A percentile compares a stretch with the other conserved stretches of the same genome.
Evolutionary conservation across 2,797 vertebrate species (phyloP).

Genomic region (Eremophila alpestris): DNA sequence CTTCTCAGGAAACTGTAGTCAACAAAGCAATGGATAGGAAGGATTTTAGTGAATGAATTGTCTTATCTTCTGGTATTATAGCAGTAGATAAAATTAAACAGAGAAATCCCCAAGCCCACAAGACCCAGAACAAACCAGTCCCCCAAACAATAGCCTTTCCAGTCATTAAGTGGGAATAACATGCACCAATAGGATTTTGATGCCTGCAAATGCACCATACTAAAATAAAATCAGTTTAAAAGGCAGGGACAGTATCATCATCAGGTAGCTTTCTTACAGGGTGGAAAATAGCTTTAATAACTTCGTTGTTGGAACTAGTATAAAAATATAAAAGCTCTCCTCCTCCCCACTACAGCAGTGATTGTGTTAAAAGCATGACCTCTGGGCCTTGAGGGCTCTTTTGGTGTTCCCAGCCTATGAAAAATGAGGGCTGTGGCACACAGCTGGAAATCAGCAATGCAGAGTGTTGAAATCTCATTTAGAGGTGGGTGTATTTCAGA

Average conservation of each 20-base stretch:
- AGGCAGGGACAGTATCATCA: slow-evolving; percentile 17
- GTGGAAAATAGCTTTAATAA: slow-evolving; percentile 21
- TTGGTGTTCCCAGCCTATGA: neutral
- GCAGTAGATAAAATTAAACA: neutral
- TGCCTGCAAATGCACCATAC: neutral
- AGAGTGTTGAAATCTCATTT: slow-evolving; percentile 15
- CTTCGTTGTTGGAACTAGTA: neutral
- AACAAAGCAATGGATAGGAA: neutral
- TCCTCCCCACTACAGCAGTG: neutral
- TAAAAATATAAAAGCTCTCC: neutral
- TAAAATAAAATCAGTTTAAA: slow-evolving; percentile 51
- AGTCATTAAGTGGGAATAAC: slow-evolving; percentile 30
- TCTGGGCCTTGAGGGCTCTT: neutral
- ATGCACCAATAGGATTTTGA: slow-evolving; percentile 32
- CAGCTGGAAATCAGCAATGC: slow-evolving; percentile 33
- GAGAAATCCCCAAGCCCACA: neutral
- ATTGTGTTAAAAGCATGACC: slow-evolving; percentile 31
- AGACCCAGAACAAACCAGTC: neutral
- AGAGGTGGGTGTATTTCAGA: slow-evolving; percentile 20
- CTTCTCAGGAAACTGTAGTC: neutral
- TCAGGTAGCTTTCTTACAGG: neutral
- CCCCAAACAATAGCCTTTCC: neutral
- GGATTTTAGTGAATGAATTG: neutral
- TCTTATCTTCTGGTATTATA: neutral
- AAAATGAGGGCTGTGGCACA: neutral